Evolutionary conservation across 2,113 vertebrate species (phyloP), one percentile per base, ranked within the genome.

Genomic region (Xiphorhynchus elegans): DNA sequence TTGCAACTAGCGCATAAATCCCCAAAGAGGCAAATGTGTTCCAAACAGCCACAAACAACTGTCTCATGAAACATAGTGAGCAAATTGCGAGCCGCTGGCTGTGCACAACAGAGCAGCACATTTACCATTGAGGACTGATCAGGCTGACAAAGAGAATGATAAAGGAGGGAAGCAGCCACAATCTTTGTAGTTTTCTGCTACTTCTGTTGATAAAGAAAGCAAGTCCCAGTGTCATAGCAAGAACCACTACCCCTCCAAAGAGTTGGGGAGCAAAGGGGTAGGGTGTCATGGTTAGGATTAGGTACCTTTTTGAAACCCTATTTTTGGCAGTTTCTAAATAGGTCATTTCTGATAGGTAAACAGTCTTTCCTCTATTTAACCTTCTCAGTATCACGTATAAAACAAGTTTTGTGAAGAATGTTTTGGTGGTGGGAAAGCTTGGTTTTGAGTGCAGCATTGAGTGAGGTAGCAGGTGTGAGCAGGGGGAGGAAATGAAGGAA

Each of bases 11-110:
- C 89, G 9, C 95, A 97, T 96, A 98, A 98, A 97, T 98, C 98
- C 98, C 98, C 93, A 93, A 98, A 98, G 98, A 98, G 97, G 97
- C 90, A 96, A 97, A 97, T 98, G 97, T 98, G 98, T 98, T 98
- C 98, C 97, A 98, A 98, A 98, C 97, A 97, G 98, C 98, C 98
- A 97, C 97, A 98, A 97, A 98, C 98, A 98, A 98, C 97, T 98
- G 98, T 98, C 97, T 98, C 97, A 96, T 98, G 98, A 97, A 98
- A 98, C 97, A 94, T 67, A 98, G 98, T 97, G 97, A 98, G 97
- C 97, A 98, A 98, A 98, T 98, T 98, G 98, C 93, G 3, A 97
- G 98, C 96, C 77, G 97, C 98, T 98, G 97, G 97, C 97, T 97
- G 97, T 97, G 97, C 97, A 97, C 98, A 98, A 97, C 95, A 95